These are phyloP conservation scores for Xylophagus ater DNA, from an alignment of 2,888 invertebrate genomes.

Conservation along the genomic window DNA sequence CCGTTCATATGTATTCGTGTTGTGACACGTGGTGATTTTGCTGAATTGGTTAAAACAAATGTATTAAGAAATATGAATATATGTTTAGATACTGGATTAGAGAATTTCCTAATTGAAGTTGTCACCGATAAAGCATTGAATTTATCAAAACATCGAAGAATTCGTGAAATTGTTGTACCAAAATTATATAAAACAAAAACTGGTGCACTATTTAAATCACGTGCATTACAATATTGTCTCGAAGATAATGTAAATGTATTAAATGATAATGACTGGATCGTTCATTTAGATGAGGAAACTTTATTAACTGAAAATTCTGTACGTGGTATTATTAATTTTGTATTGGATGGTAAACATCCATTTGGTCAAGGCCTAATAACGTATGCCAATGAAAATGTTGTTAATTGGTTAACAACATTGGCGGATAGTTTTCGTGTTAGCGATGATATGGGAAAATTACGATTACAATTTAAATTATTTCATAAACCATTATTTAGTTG, in stretches of 20 bases:
- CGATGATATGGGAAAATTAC: constrained; percentile 94
- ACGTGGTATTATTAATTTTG: constrained; percentile 85
- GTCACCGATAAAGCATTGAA: constrained; percentile 83
- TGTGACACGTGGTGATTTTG: constrained; percentile 89
- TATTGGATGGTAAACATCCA: constrained; percentile 84
- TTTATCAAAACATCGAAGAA: constrained; percentile 63
- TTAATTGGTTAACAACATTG: constrained; percentile 93
- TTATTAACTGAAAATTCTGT: constrained; percentile 85
- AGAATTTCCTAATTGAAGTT: constrained; percentile 92
- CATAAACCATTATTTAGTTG: constrained; percentile 93
- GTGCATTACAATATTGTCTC: constrained; percentile 90
- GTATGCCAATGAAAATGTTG: constrained; percentile 91
- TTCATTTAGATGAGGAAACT: constrained; percentile 96
- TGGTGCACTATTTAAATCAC: constrained; percentile 87
- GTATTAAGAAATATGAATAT: constrained; percentile 77
- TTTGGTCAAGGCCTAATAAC: constrained; percentile 94
- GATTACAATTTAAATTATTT: constrained; percentile 84
- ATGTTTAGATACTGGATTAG: constrained; percentile 79
- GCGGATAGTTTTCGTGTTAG: constrained; percentile 93
- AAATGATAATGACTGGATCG: constrained; percentile 86
- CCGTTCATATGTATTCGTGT: constrained; percentile 91
- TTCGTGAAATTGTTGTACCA: constrained; percentile 84
- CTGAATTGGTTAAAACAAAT: constrained; percentile 78
- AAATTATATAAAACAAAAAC: constrained; percentile 74
- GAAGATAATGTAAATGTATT: constrained; percentile 80